phyloP scores from a whole-genome alignment of 2,888 invertebrate genomes.

The Cataglyphis altisquamis region DNA sequence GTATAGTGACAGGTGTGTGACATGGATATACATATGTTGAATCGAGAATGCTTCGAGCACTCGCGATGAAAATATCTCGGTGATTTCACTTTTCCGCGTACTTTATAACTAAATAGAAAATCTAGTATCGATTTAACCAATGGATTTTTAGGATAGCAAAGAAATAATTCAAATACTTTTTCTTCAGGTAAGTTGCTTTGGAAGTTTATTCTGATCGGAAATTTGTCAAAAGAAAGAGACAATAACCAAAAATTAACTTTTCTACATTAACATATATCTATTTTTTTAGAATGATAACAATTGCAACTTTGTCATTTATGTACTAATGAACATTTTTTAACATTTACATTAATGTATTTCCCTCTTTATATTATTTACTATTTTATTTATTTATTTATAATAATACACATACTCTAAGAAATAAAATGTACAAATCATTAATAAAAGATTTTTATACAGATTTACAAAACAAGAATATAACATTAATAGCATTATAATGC shows the following conservation, averaged over 20 bases:
- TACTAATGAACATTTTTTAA: background rate
- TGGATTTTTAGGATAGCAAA: background rate
- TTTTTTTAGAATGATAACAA: background rate
- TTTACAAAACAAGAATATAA: background rate
- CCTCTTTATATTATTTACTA: background rate
- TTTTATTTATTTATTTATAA: background rate
- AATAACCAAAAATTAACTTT: background rate
- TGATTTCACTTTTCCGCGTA: background rate
- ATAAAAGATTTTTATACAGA: background rate
- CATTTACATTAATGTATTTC: background rate
- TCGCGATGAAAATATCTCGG: background rate
- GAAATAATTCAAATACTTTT: background rate
- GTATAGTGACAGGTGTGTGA: conserved; percentile 10
- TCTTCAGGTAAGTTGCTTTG: background rate
- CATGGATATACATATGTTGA: background rate
- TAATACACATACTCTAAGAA: background rate
- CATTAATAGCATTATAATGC: background rate
- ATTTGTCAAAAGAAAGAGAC: background rate
- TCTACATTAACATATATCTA: background rate
- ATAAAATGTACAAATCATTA: background rate
- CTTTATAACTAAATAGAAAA: background rate
- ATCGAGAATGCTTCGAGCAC: background rate
- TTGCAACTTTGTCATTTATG: background rate
- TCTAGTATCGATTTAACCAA: background rate
- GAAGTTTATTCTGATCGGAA: background rate